Percentiles rank a stretch among this genome's conserved stretches.
phyloP scores from a whole-genome alignment of 2,888 invertebrate species.

The Acanthoscelides obtectus region DNA sequence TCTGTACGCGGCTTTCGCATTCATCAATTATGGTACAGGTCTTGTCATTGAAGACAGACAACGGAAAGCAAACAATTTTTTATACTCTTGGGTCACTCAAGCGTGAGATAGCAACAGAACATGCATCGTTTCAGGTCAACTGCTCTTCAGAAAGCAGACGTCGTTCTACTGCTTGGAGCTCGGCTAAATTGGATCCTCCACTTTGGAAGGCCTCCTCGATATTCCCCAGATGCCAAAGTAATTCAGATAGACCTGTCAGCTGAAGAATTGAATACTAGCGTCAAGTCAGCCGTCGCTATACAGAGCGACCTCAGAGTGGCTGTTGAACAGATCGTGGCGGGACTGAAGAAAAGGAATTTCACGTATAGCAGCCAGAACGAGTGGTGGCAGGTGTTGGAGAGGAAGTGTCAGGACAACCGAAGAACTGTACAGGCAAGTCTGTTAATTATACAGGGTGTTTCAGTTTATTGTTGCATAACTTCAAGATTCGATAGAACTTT shows the following conservation, averaged over 20 bases:
- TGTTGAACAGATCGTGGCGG: conserved; percentile 57
- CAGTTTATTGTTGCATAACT: no score
- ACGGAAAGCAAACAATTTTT: no score
- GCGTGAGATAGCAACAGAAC: no score
- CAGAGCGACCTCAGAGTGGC: conserved; percentile 81
- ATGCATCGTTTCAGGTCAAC: conserved; percentile 52
- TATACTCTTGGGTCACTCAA: no score
- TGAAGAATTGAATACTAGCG: conserved; percentile 91
- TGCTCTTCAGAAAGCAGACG: conserved; percentile 84
- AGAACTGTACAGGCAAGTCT: conserved; percentile 60
- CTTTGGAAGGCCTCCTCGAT: conserved; percentile 87
- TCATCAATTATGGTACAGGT: no score
- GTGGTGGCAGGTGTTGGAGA: conserved; percentile 75
- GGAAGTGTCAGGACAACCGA: conserved; percentile 70
- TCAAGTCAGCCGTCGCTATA: conserved; percentile 72
- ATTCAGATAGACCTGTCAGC: conserved; percentile 87
- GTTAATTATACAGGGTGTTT: no score
- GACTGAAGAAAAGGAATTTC: conserved; percentile 55
- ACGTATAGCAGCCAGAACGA: conserved; percentile 52
- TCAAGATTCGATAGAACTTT: no score
- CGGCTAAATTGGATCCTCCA: conserved; percentile 97
- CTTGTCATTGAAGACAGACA: no score
- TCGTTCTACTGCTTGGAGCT: conserved; percentile 69
- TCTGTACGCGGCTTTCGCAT: no score
- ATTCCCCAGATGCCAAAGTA: conserved; percentile 74